Evolutionary conservation across 2,113 vertebrate species (phyloP).

Genomic region (Anolis sagrei): DNA sequence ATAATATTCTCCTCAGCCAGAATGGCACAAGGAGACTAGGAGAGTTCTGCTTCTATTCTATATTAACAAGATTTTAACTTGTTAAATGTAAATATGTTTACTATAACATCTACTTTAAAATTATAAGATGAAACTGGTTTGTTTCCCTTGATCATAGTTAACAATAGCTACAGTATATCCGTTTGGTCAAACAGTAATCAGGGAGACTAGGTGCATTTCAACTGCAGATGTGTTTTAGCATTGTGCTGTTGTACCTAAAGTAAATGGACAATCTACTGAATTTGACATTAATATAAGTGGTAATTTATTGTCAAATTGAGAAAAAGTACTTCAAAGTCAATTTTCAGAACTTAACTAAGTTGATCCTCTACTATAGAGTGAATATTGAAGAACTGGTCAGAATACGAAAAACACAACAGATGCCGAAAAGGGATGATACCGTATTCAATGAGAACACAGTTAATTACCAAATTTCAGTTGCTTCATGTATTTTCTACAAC

Average conservation of each 20-base stretch:
- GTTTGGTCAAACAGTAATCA: too few species aligned
- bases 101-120: too few species aligned
- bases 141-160: too few species aligned
- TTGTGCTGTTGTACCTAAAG: not conserved
- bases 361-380: not conserved
- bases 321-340: slow-evolving; percentile 1
- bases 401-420: not conserved
- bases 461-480: not conserved
- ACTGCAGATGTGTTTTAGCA: too few species aligned
- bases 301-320: not conserved
- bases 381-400: not conserved
- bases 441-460: not conserved
- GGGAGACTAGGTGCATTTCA: too few species aligned
- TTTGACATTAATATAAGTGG: not conserved
- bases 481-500: not conserved
- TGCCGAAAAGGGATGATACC: not conserved
- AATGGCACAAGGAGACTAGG: too few species aligned
- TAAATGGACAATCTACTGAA: not conserved
- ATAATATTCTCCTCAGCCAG: not conserved
- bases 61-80: too few species aligned
- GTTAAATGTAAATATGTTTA: too few species aligned
- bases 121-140: too few species aligned
- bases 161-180: too few species aligned
- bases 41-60: not conserved
- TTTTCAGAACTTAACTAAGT: not conserved